phyloP scores from a whole-genome alignment of 2,113 vertebrate genomes.

The Xenopus laevis region DNA sequence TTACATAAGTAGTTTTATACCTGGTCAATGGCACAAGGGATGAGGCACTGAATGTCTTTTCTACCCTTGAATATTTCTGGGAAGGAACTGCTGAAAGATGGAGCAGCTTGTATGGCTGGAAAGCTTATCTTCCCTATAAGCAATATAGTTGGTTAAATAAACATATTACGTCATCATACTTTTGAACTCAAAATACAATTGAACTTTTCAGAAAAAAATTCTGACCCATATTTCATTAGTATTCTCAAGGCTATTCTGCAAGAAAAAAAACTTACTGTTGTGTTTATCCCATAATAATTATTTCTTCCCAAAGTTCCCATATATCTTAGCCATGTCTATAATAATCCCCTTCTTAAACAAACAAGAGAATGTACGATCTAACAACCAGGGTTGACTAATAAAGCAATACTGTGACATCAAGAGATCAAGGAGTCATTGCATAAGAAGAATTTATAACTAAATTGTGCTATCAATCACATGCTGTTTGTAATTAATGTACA shows the following conservation, averaged over 20 bases:
- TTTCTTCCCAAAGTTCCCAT: too few relatives aligned
- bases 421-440: too few relatives aligned
- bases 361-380: too few relatives aligned
- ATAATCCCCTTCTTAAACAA: not conserved
- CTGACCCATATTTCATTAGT: too few relatives aligned
- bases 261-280: too few relatives aligned
- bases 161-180: not conserved
- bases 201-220: not conserved
- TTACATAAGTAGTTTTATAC: slow-evolving; percentile 55
- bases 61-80: slow-evolving; percentile 84
- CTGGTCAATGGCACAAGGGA: slow-evolving; percentile 97
- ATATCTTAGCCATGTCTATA: not conserved
- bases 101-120: slow-evolving; percentile 93
- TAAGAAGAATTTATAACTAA: too few relatives aligned
- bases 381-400: not conserved
- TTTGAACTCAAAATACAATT: not conserved
- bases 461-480: too few relatives aligned
- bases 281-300: too few relatives aligned
- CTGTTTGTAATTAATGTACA: too few relatives aligned
- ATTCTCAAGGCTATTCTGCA: too few relatives aligned
- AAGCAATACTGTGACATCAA: too few relatives aligned
- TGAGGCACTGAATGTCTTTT: slow-evolving; percentile 88
- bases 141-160: not conserved
- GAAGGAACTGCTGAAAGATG: slow-evolving; percentile 92
- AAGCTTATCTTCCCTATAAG: slow-evolving; percentile 92